These are phyloP conservation scores for Brienomyrus longianalis DNA, from an alignment of 2,113 vertebrate species.

Conservation along the genomic window DNA sequence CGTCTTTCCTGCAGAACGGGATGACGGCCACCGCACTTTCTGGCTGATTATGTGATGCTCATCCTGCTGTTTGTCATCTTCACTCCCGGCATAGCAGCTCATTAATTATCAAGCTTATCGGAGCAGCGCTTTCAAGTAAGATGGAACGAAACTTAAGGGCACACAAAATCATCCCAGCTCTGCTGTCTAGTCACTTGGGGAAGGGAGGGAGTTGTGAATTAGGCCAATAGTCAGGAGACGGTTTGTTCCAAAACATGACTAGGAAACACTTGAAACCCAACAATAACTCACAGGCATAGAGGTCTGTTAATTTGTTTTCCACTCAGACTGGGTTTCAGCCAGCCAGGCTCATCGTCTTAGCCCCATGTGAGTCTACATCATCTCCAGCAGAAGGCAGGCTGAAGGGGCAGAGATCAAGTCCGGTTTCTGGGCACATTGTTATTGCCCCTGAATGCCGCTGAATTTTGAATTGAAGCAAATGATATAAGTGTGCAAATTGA, in stretches of 20 bases:
- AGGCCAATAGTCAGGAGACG: neutral
- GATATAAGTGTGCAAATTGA: neutral
- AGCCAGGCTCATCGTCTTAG: neutral
- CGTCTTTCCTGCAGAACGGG: neutral
- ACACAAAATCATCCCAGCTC: neutral
- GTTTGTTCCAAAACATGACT: neutral
- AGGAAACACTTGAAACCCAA: neutral
- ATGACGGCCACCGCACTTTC: neutral
- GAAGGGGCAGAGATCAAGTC: neutral
- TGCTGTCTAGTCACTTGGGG: neutral
- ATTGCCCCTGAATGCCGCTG: neutral
- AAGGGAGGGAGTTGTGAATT: neutral
- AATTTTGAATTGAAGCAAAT: neutral
- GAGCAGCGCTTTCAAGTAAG: neutral
- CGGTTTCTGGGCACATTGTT: neutral
- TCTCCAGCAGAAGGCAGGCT: neutral
- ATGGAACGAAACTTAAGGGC: neutral
- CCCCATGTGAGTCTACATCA: neutral
- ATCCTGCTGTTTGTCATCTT: neutral
- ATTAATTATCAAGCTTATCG: conserved; percentile 9
- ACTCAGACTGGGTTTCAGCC: neutral
- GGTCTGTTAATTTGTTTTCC: neutral
- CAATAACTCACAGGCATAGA: neutral
- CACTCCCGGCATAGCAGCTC: neutral
- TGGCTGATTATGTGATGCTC: neutral